phyloP scores from a whole-genome alignment of 2,113 vertebrate genomes.

The Anas platyrhynchos region DNA sequence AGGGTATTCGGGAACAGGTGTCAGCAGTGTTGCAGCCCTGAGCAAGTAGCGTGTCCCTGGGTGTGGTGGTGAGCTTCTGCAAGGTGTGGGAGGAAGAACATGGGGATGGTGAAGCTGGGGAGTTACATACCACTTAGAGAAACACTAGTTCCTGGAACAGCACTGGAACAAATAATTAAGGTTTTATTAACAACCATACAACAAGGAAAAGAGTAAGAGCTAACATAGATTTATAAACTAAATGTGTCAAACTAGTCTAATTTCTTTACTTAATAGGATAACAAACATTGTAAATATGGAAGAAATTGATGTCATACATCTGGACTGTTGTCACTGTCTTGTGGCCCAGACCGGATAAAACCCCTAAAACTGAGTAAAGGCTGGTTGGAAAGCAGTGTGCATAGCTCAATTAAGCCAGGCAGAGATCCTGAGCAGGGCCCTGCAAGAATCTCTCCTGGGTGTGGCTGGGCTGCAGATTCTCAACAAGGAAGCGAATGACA shows the following conservation, averaged over 20 bases:
- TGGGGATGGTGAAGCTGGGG: not conserved
- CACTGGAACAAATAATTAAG: not conserved
- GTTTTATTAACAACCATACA: not conserved
- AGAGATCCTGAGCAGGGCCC: not conserved
- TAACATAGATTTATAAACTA: not conserved
- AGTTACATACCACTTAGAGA: not conserved
- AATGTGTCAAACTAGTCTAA: not conserved
- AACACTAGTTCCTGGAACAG: not conserved
- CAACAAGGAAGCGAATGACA: not conserved
- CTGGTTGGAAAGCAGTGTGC: not conserved
- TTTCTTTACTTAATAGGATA: slow-evolving; percentile 8
- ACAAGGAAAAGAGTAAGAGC: not conserved
- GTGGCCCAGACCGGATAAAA: not conserved
- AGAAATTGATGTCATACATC: not conserved
- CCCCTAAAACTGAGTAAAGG: not conserved
- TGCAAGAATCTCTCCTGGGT: not conserved
- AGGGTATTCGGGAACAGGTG: not conserved
- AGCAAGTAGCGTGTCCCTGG: not conserved
- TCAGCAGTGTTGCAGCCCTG: not conserved
- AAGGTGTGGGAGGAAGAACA: not conserved
- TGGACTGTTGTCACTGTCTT: not conserved
- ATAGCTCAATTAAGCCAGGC: not conserved
- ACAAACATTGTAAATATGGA: not conserved
- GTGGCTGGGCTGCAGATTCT: not conserved
- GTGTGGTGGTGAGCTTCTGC: not conserved